Evolutionary conservation across 2,113 vertebrate genomes (phyloP).

Genomic region (Scolopax mira): DNA sequence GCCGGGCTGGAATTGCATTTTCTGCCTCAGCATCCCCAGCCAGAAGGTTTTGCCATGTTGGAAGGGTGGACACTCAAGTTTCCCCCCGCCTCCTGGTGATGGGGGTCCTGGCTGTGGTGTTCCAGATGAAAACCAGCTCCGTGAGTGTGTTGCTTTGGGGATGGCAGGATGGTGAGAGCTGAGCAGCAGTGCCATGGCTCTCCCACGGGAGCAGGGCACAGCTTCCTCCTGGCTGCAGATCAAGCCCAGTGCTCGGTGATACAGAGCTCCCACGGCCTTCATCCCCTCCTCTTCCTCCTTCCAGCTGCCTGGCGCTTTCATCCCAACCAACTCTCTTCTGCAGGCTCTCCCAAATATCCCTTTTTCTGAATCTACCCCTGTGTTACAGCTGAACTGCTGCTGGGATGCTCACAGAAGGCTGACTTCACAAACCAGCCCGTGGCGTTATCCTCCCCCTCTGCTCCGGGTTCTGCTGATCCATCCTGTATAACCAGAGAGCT

Average conservation of each 20-base stretch:
- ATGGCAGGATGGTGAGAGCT: fast-evolving
- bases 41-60: not conserved
- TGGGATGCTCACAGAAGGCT: not conserved
- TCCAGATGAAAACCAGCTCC: not conserved
- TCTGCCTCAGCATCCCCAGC: not conserved
- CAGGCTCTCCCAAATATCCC: not conserved
- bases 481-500: not conserved
- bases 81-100: not conserved
- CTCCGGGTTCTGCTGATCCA: not conserved
- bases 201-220: not conserved
- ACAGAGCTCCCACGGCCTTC: not conserved
- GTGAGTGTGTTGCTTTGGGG: fast-evolving
- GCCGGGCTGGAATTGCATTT: not conserved
- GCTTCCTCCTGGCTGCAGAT: not conserved
- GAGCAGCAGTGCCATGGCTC: not conserved
- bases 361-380: not conserved
- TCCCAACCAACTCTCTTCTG: not conserved
- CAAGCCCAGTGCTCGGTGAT: not conserved
- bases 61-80: fast-evolving
- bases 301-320: not conserved
- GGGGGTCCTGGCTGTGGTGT: fast-evolving
- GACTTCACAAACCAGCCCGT: not conserved
- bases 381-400: not conserved
- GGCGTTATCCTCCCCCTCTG: not conserved
- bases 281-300: not conserved